Evolutionary conservation across 2,888 invertebrate species (phyloP), one percentile per base, ranked within the genome.

Genomic region (Sympetrum striolatum): DNA sequence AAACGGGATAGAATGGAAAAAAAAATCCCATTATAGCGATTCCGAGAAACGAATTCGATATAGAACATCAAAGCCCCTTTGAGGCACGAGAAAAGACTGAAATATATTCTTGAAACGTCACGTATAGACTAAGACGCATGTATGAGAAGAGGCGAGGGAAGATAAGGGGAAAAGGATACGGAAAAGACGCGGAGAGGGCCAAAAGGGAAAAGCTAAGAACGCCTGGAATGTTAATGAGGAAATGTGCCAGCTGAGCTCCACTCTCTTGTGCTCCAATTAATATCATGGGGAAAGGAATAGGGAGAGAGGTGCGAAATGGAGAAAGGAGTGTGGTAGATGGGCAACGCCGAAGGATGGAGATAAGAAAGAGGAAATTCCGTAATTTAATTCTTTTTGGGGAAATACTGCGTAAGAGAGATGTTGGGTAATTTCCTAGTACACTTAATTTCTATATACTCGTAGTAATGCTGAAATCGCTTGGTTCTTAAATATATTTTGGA

Each of bases 221-320:
- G 58, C 86, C 37, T n/a, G 86, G 86, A 86, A 86, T 86, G 86
- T 86, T 86, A 64, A 86, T 86, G 86, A 86, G 86, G 60, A 86
- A 86, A 86, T 86, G 86, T 86, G 86, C 86, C 86, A 86, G 86
- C 86, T 86, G 86, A 86, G 86, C 86, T 86, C 86, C 60, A 39
- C 25, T 44, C 81, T 39, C 60, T 60, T 86, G 60, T 39, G 86
- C 86, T 60, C 86, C 86, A 86, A 86, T 86, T 86, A 86, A 86
- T 86, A 86, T 86, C 86, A 60, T 86, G 37, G 60, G 37, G 64
- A 60, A 64, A 86, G 86, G 60, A 25, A 60, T 22, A 37, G 18
- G 18, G 22, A 18, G 86, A n/a, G 58, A 64, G 86, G 22, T 53
- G 22, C 82, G 35, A 58, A 35, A 58, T 53, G 80, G 37, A 22